Base-by-base conservation (phyloP, 2,888 invertebrate species). In the Xestobium rufovillosum region DNA sequence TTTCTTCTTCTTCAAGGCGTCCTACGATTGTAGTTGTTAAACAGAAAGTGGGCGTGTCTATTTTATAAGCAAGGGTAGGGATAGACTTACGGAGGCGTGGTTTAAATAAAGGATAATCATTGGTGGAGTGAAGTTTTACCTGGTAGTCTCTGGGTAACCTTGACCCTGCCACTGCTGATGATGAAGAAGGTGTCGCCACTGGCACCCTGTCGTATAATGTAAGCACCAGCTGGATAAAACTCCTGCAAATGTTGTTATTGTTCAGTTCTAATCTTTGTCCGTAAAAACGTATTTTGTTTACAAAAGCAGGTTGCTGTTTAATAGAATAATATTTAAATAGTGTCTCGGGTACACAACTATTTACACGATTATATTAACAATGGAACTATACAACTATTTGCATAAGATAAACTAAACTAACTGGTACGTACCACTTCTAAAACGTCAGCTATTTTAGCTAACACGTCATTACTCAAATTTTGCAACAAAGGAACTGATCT, bases 391-490 rank as follows among this genome's bases (percentile, higher is more conserved):
- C n/a, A n/a, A n/a, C n/a, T n/a, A n/a, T n/a, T n/a, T n/a, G n/a
- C n/a, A n/a, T n/a, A n/a, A n/a, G n/a, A n/a, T n/a, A n/a, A n/a
- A n/a, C n/a, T n/a, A n/a, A n/a, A n/a, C n/a, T n/a, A n/a, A n/a
- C n/a, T n/a, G n/a, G 29, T 15, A 66, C 70, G 66, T 65, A 79
- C 80, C 55, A 80, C 75, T 71, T 82, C 80, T 32, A 83, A 61
- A 6, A 76, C 78, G 57, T 81, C 81, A 4, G 80, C 79, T 47
- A 83, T 75, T 63, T 79, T 80, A 19, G 72, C 70, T n/a, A 80
- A 62, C 40, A 75, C 68, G 25, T 75, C 75, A 26, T 67, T 64
- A 36, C 67, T 69, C 26, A 79, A 65, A 47, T 72, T 70, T 43
- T 71, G 68, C 14, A 80, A 60, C 30, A 79, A 61, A 17, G 77